Conservation (phyloP, 2,888 invertebrate species). For the Troilus luridus region DNA sequence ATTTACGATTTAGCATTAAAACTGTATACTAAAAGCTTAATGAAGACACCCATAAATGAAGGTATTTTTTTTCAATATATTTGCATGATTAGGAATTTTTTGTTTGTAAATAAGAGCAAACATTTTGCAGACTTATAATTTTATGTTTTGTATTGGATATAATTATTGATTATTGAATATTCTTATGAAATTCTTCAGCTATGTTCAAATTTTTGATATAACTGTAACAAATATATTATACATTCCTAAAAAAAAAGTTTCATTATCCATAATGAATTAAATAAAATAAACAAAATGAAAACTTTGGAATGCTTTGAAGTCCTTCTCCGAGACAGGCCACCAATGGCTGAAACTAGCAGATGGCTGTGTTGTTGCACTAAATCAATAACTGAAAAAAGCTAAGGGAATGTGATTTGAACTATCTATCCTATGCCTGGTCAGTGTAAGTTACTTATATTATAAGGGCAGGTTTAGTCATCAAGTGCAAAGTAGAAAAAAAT, state of each 20-base stretch:
- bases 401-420: background rate
- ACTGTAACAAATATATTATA: too few species aligned
- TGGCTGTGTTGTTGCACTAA: too few species aligned
- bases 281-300: too few species aligned
- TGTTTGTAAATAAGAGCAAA: background rate
- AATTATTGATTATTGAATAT: background rate
- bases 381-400: too few species aligned
- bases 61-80: constrained; percentile 70
- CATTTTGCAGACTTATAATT: background rate
- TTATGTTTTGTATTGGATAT: background rate
- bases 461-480: background rate
- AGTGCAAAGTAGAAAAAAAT: too few species aligned
- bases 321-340: too few species aligned
- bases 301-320: too few species aligned
- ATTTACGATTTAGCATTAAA: constrained; percentile 79
- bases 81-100: constrained; percentile 5
- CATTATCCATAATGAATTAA: too few species aligned
- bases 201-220: too few species aligned
- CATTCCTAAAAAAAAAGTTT: too few species aligned
- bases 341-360: too few species aligned
- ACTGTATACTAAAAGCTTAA: constrained; percentile 79
- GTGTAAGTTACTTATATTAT: background rate
- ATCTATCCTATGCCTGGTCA: background rate
- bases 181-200: background rate
- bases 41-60: constrained; percentile 77